These are phyloP conservation scores for Sminthopsis crassicaudata DNA, from an alignment of 2,113 vertebrate species.

Conservation along the genomic window DNA sequence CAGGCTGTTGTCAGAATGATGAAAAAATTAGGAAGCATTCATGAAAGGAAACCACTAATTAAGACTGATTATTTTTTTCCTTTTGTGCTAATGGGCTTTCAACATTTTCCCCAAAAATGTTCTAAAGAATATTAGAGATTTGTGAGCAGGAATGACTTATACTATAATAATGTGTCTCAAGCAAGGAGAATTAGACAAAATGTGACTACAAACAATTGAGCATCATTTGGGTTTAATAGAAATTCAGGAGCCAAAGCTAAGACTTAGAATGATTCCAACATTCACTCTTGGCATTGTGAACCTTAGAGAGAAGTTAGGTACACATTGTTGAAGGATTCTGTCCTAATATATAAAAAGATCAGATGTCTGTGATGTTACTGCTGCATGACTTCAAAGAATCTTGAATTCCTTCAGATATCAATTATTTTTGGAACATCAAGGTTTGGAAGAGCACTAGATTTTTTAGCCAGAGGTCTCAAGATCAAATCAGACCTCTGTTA, in stretches of 20 bases:
- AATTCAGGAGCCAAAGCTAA: background rate
- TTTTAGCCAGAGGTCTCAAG: background rate
- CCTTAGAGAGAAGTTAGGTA: background rate
- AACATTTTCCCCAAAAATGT: background rate
- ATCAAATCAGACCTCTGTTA: background rate
- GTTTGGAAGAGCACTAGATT: background rate
- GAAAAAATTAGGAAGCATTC: conserved; percentile 32
- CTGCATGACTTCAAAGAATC: background rate
- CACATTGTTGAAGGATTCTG: background rate
- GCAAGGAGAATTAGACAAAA: background rate
- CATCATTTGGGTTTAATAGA: background rate
- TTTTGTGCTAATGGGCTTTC: conserved; percentile 23
- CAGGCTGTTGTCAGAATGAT: background rate
- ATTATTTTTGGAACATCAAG: background rate
- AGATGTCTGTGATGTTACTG: background rate
- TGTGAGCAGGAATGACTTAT: background rate
- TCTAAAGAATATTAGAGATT: background rate
- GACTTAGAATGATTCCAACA: background rate
- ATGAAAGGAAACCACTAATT: conserved; percentile 70
- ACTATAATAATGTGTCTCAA: background rate
- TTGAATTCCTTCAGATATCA: background rate
- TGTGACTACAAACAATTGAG: background rate
- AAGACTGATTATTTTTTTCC: conserved; percentile 9
- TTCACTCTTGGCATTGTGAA: background rate
- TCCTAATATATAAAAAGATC: background rate